A percentile compares a stretch with the other conserved stretches of the same genome.
These are phyloP conservation scores for Tribolium castaneum DNA, from an alignment of 1,140 invertebrate species.

Conservation along the genomic window DNA sequence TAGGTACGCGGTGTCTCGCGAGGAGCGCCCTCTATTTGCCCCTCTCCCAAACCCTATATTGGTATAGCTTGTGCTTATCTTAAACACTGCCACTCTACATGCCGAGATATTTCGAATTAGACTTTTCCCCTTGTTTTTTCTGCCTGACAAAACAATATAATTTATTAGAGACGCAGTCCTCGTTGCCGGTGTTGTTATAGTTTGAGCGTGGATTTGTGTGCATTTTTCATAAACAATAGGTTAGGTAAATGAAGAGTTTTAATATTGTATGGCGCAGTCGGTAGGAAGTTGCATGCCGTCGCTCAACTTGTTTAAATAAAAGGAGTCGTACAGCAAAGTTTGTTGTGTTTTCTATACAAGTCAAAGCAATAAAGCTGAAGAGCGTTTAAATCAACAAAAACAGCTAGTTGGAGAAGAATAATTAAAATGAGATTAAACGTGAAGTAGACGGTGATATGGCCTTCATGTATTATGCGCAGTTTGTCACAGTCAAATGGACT, in stretches of 20 bases:
- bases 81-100: slow-evolving; percentile 43
- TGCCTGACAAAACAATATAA: slow-evolving; percentile 13
- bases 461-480: slow-evolving; percentile 9
- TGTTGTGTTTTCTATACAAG: background rate
- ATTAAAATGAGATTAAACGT: slow-evolving; percentile 32
- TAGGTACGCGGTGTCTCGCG: slow-evolving; percentile 32
- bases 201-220: background rate
- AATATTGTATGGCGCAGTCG: background rate
- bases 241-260: background rate
- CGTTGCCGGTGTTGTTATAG: background rate
- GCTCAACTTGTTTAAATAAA: background rate
- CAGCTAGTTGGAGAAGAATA: slow-evolving; percentile 24
- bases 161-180: slow-evolving; percentile 5
- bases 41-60: slow-evolving; percentile 20
- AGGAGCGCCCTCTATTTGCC: slow-evolving; percentile 23
- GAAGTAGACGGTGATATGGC: slow-evolving; percentile 11
- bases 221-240: background rate
- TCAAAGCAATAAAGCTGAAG: background rate
- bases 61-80: slow-evolving; percentile 38
- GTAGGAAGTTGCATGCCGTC: background rate
- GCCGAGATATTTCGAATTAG: slow-evolving; percentile 36
- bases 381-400: slow-evolving; percentile 9
- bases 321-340: background rate
- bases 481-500: slow-evolving; percentile 35
- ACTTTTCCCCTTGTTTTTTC: slow-evolving; percentile 17